Evolutionary conservation across 2,888 invertebrate species (phyloP).

Genomic region (Ormyrus pomaceus): DNA sequence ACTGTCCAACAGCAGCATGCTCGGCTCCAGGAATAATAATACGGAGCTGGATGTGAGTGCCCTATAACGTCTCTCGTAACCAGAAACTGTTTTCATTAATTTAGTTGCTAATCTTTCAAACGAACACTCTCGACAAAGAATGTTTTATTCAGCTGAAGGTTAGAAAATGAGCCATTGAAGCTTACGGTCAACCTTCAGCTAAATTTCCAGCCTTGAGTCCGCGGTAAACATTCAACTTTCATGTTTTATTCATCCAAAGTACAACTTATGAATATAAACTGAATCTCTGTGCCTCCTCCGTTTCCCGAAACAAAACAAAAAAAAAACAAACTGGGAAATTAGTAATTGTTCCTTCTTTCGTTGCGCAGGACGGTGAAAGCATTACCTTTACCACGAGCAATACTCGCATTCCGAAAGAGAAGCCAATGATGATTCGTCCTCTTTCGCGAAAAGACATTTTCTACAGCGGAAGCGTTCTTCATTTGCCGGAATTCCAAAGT

Average conservation of each 20-base stretch:
- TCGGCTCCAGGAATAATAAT: slow-evolving; percentile 79
- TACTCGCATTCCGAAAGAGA: slow-evolving; percentile 76
- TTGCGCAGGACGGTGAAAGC: slow-evolving; percentile 81
- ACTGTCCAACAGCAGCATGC: slow-evolving; percentile 79
- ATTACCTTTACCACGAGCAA: slow-evolving; percentile 80
- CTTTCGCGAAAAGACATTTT: slow-evolving; percentile 97
- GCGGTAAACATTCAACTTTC: neutral
- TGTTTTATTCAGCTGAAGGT: too few species aligned
- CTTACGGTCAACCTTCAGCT: neutral
- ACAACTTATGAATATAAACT: too few species aligned
- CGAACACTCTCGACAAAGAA: too few species aligned
- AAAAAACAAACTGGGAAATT: too few species aligned
- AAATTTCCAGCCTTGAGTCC: neutral
- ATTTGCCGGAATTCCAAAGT: slow-evolving; percentile 94
- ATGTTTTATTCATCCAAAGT: neutral
- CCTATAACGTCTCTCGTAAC: neutral
- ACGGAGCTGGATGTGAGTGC: slow-evolving; percentile 77
- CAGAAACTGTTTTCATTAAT: neutral
- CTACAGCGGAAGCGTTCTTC: slow-evolving; percentile 95
- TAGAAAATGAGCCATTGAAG: too few species aligned
- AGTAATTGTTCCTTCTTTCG: too few species aligned
- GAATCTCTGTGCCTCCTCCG: too few species aligned
- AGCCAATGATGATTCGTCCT: slow-evolving; percentile 88
- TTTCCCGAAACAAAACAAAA: too few species aligned
- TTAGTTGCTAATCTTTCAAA: too few species aligned